These are phyloP conservation scores for Mastomys natalensis DNA, from an alignment of 2,113 vertebrate genomes.

Conservation along the genomic window DNA sequence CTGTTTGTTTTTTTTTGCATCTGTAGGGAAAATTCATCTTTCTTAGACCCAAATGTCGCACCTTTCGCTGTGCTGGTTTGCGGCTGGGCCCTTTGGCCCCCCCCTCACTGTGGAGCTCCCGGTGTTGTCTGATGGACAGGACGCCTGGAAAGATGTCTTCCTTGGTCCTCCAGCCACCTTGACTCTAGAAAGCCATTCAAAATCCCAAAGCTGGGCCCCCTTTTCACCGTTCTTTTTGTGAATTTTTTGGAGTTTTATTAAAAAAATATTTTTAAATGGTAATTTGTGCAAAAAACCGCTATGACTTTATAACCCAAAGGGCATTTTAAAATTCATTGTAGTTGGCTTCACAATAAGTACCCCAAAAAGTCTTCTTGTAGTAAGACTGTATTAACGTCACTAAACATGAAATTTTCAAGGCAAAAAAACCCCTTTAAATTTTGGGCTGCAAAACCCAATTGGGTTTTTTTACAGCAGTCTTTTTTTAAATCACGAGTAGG, in stretches of 20 bases:
- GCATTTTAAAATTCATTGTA: conserved; percentile 72
- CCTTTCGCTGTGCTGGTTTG: not conserved
- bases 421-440: conserved; percentile 79
- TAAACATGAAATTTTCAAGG: conserved; percentile 82
- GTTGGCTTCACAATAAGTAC: conserved; percentile 79
- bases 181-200: conserved; percentile 7
- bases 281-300: conserved; percentile 78
- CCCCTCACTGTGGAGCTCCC: not conserved
- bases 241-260: conserved; percentile 70
- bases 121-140: accelerated
- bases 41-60: not conserved
- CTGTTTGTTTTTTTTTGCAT: not conserved
- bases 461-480: conserved; percentile 80
- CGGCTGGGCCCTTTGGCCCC: not conserved
- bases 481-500: conserved; percentile 78
- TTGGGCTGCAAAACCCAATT: conserved; percentile 77
- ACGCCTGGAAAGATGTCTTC: not conserved
- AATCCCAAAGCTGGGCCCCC: conserved; percentile 8
- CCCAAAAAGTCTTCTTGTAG: conserved; percentile 75
- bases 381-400: conserved; percentile 83
- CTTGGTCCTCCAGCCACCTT: not conserved
- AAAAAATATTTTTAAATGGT: conserved; percentile 72
- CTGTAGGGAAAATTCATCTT: not conserved
- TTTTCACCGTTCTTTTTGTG: conserved; percentile 12
- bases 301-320: conserved; percentile 70